These are phyloP conservation scores for Pollenia griseotomentosa DNA, from an alignment of 2,888 invertebrate genomes.

Conservation along the genomic window DNA sequence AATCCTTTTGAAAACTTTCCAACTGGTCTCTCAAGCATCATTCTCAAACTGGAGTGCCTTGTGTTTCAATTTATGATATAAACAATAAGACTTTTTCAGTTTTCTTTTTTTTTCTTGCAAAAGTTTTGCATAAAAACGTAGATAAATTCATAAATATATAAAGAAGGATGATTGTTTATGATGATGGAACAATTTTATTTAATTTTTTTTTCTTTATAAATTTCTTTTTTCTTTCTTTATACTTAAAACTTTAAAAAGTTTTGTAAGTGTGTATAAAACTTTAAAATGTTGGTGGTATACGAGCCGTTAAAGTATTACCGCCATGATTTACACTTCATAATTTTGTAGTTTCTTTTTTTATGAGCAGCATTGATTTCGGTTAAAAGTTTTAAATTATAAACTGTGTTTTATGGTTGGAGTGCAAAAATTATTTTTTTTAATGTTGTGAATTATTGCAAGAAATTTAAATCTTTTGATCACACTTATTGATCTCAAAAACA, in stretches of 20 bases:
- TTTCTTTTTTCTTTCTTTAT: slow-evolving; percentile 13
- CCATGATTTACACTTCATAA: slow-evolving; percentile 66
- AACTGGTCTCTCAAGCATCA: not conserved
- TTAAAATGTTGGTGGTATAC: slow-evolving; percentile 44
- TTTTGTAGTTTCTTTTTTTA: slow-evolving; percentile 7
- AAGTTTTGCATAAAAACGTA: slow-evolving; percentile 23
- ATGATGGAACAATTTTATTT: slow-evolving; percentile 20
- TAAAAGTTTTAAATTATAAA: slow-evolving; percentile 44
- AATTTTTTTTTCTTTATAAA: slow-evolving; percentile 16
- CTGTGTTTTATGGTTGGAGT: slow-evolving; percentile 24
- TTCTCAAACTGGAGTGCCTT: not conserved
- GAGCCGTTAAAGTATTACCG: slow-evolving; percentile 49
- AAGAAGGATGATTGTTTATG: not conserved
- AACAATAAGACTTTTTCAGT: slow-evolving; percentile 28
- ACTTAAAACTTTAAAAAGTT: not conserved
- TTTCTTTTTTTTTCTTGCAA: not conserved
- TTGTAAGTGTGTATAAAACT: not conserved
- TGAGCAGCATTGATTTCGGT: slow-evolving; percentile 24
- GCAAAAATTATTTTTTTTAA: not conserved
- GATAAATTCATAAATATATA: slow-evolving; percentile 30
- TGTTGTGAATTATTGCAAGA: slow-evolving; percentile 37
- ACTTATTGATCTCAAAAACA: slow-evolving; percentile 32
- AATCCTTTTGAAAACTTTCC: slow-evolving; percentile 13
- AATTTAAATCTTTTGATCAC: slow-evolving; percentile 30
- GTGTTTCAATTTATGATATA: slow-evolving; percentile 37